Evolutionary conservation across 2,888 invertebrate species (phyloP).

Genomic region (Cerastis rubricosa): DNA sequence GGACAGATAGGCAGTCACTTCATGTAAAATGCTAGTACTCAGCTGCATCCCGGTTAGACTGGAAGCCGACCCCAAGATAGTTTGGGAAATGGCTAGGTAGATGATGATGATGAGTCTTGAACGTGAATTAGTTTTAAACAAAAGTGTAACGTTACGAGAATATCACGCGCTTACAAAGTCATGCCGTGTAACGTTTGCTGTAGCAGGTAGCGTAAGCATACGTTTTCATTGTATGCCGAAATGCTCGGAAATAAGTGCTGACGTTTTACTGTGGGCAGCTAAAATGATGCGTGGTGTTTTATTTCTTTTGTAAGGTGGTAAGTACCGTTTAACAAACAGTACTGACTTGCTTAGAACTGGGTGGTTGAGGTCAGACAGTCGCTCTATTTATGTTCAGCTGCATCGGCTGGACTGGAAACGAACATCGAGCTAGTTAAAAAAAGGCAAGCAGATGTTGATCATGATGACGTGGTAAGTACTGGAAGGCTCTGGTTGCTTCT

Average conservation of each 20-base stretch:
- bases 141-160: constrained; percentile 40
- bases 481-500: not conserved
- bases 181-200: constrained; percentile 28
- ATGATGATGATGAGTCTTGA: no score
- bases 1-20: no score
- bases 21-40: no score
- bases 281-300: constrained; percentile 42
- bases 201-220: constrained; percentile 34
- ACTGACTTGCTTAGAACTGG: not conserved
- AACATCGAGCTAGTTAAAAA: not conserved
- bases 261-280: constrained; percentile 30
- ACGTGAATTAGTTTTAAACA: constrained; percentile 36
- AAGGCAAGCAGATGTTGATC: not conserved
- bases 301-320: constrained; percentile 4
- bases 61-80: no score
- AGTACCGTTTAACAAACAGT: not conserved
- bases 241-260: constrained; percentile 39
- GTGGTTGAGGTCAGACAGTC: not conserved
- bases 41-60: no score
- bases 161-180: constrained; percentile 31
- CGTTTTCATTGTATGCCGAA: constrained; percentile 55
- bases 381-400: not conserved
- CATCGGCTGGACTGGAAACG: not conserved
- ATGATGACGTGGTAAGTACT: not conserved
- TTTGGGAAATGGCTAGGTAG: no score